Percentiles rank a stretch among this genome's conserved stretches.
phyloP scores from a whole-genome alignment of 2,888 invertebrate species.

The Mythimna loreyi region DNA sequence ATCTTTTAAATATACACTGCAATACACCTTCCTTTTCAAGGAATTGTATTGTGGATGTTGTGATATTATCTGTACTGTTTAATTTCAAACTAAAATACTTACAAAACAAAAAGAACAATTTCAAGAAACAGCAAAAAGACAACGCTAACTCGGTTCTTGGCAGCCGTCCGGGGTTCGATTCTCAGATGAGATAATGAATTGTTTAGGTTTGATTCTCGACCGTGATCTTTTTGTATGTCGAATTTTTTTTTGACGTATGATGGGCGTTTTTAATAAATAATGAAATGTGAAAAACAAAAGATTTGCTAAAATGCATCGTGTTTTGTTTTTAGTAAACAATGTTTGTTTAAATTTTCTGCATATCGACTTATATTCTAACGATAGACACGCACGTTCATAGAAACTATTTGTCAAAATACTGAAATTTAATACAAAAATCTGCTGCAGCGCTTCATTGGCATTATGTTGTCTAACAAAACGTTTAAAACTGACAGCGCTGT shows the following conservation, averaged over 20 bases:
- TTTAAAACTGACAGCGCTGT: too few species aligned
- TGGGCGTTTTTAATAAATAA: constrained; percentile 5
- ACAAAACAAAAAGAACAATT: constrained; percentile 13
- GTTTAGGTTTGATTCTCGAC: constrained; percentile 1
- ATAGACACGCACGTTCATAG: too few species aligned
- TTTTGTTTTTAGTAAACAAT: not conserved
- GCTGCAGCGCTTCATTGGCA: too few species aligned
- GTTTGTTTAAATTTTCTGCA: too few species aligned
- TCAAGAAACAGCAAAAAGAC: constrained; percentile 25
- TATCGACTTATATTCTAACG: too few species aligned
- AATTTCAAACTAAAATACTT: not conserved
- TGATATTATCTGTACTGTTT: not conserved
- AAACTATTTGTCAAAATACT: too few species aligned
- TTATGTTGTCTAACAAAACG: too few species aligned
- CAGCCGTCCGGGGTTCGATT: constrained; percentile 46
- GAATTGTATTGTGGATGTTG: not conserved
- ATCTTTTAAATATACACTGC: not conserved
- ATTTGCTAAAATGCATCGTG: not conserved
- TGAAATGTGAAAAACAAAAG: constrained; percentile 12
- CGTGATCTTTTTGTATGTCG: constrained; percentile 41
- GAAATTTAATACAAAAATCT: too few species aligned
- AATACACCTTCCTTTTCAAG: not conserved
- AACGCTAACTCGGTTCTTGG: constrained; percentile 33
- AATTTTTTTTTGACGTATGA: constrained; percentile 23
- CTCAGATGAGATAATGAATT: constrained; percentile 29